Percentiles rank a stretch among this genome's conserved stretches.
Evolutionary conservation across 2,888 invertebrate species (phyloP).

Genomic region (Didymodactylos carnosus): DNA sequence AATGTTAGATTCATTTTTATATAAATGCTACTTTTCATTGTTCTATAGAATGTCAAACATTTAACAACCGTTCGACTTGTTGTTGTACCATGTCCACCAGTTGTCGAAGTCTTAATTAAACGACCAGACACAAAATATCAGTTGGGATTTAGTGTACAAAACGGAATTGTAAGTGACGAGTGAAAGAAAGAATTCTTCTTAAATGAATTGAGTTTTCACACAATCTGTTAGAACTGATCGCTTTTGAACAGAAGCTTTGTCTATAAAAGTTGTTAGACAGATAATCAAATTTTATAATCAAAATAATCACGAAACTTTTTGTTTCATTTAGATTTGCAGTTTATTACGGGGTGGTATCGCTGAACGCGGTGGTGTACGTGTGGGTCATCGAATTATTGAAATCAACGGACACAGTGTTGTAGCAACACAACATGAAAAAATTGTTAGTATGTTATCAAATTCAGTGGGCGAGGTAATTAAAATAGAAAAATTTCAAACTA

Average conservation of each 20-base stretch:
- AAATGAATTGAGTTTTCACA: no score
- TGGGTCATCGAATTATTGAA: slow-evolving; percentile 97
- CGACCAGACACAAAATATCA: slow-evolving; percentile 98
- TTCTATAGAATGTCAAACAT: slow-evolving; percentile 59
- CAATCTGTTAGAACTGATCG: no score
- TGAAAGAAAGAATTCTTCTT: not conserved
- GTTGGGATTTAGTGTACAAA: slow-evolving; percentile 96
- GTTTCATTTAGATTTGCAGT: slow-evolving; percentile 69
- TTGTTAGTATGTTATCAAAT: slow-evolving; percentile 91
- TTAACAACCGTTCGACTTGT: slow-evolving; percentile 96
- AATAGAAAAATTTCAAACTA: no score
- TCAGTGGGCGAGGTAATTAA: slow-evolving; percentile 72
- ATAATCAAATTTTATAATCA: no score
- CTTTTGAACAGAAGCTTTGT: no score
- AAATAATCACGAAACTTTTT: not conserved
- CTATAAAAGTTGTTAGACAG: no score
- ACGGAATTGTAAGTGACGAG: slow-evolving; percentile 61
- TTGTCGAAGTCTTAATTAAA: slow-evolving; percentile 96
- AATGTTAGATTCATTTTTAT: not conserved
- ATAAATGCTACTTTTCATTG: not conserved
- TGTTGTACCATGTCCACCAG: slow-evolving; percentile 95
- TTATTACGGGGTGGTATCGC: slow-evolving; percentile 91
- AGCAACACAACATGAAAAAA: slow-evolving; percentile 95
- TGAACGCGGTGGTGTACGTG: slow-evolving; percentile 89
- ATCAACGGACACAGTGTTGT: slow-evolving; percentile 98